These are phyloP conservation scores for Isichthys henryi DNA, from an alignment of 2,113 vertebrate genomes.

Conservation along the genomic window DNA sequence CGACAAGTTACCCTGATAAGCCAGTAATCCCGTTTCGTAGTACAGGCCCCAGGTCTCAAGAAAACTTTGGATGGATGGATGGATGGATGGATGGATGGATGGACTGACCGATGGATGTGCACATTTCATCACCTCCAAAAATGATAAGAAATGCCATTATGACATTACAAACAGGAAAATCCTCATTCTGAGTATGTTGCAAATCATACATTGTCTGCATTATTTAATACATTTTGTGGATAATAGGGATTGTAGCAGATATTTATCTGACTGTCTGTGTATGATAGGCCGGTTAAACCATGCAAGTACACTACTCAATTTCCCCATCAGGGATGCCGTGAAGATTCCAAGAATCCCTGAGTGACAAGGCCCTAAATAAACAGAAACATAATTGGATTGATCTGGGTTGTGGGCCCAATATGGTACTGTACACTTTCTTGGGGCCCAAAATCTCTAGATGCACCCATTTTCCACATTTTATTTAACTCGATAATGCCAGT, in stretches of 20 bases:
- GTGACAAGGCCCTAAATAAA: too few species aligned
- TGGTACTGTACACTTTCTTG: neutral
- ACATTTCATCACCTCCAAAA: neutral
- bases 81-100: neutral
- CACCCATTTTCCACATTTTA: neutral
- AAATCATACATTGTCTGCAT: neutral
- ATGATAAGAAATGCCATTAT: neutral
- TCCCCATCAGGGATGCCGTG: too few species aligned
- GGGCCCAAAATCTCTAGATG: neutral
- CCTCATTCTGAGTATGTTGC: neutral
- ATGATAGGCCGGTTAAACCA: neutral
- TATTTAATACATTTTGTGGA: neutral
- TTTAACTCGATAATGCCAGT: neutral
- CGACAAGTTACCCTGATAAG: too few species aligned
- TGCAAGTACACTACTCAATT: neutral
- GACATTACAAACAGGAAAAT: neutral
- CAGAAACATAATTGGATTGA: neutral
- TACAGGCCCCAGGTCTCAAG: neutral
- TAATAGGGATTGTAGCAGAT: neutral
- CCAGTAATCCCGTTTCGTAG: too few species aligned
- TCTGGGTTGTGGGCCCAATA: neutral
- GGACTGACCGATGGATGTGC: too few species aligned
- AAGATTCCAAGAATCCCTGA: too few species aligned
- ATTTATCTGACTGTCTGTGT: neutral
- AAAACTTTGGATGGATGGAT: neutral